phyloP scores from a whole-genome alignment of 2,888 invertebrate genomes.

The Eumacrocentrus americanus region DNA sequence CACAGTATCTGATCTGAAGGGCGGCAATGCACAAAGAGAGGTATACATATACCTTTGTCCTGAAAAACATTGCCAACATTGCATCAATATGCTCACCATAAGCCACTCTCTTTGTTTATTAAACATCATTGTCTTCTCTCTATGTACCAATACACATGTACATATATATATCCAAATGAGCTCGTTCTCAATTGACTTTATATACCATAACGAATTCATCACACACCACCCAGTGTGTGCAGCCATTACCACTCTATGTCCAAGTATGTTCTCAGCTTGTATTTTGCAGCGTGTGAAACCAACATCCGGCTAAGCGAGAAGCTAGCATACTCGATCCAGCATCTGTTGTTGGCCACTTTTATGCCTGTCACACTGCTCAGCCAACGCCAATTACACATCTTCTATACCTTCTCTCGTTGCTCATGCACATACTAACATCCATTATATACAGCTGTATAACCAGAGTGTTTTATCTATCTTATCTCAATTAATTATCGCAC shows the following conservation, averaged over 20 bases:
- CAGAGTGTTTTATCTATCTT: background rate
- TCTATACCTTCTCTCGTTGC: slow-evolving; percentile 18
- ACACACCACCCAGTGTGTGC: too few species aligned
- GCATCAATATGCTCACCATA: background rate
- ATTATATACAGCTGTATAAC: background rate
- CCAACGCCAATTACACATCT: too few species aligned
- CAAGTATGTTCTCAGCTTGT: background rate
- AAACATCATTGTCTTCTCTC: too few species aligned
- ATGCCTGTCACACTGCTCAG: too few species aligned
- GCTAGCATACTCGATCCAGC: slow-evolving; percentile 29
- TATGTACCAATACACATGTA: background rate
- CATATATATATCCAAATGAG: background rate
- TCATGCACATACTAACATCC: background rate
- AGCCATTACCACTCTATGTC: background rate
- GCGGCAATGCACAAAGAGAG: slow-evolving; percentile 20
- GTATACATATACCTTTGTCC: background rate
- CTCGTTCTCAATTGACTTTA: background rate
- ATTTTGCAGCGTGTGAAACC: background rate
- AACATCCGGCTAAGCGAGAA: background rate
- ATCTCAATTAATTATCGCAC: too few species aligned
- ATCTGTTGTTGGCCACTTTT: slow-evolving; percentile 31
- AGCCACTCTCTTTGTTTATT: too few species aligned
- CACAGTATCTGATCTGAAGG: slow-evolving; percentile 16
- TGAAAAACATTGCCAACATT: background rate
- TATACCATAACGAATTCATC: background rate